Evolutionary conservation across 2,888 invertebrate species (phyloP).

Genomic region (Thymelicus sylvestris): DNA sequence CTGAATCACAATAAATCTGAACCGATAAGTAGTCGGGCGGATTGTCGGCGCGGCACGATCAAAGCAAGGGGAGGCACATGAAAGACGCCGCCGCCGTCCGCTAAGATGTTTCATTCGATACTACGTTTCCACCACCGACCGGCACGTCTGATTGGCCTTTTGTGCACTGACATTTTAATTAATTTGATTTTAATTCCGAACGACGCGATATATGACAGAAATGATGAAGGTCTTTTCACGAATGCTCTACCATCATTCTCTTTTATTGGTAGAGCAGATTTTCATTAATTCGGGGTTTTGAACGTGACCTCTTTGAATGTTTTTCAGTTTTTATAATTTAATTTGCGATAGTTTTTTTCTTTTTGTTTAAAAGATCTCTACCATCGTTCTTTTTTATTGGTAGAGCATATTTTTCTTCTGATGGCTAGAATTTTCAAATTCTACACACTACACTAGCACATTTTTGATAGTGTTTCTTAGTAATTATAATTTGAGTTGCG

Average conservation of each 20-base stretch:
- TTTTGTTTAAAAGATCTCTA: too few species aligned
- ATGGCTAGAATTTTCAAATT: too few species aligned
- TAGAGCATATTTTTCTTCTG: too few species aligned
- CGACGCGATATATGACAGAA: constrained; percentile 60
- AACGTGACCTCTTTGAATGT: neutral
- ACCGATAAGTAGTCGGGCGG: constrained; percentile 82
- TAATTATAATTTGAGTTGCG: too few species aligned
- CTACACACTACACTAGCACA: too few species aligned
- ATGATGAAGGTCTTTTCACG: constrained; percentile 59
- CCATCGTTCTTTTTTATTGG: too few species aligned
- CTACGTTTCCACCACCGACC: constrained; percentile 71
- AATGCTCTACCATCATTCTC: constrained; percentile 22
- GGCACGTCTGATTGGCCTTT: constrained; percentile 66
- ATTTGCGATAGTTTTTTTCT: neutral
- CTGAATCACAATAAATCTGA: constrained; percentile 84
- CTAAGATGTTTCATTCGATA: constrained; percentile 66
- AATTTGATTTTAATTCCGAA: constrained; percentile 69
- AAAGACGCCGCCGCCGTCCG: constrained; percentile 73
- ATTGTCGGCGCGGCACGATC: constrained; percentile 81
- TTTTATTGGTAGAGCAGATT: constrained; percentile 22
- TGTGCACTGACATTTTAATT: constrained; percentile 75
- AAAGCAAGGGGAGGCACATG: constrained; percentile 77
- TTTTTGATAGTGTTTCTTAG: too few species aligned
- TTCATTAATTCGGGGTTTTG: constrained; percentile 9
- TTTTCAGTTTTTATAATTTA: neutral